These are phyloP conservation scores for Caerostris extrusa DNA, from an alignment of 1,140 invertebrate genomes.

Conservation along the genomic window DNA sequence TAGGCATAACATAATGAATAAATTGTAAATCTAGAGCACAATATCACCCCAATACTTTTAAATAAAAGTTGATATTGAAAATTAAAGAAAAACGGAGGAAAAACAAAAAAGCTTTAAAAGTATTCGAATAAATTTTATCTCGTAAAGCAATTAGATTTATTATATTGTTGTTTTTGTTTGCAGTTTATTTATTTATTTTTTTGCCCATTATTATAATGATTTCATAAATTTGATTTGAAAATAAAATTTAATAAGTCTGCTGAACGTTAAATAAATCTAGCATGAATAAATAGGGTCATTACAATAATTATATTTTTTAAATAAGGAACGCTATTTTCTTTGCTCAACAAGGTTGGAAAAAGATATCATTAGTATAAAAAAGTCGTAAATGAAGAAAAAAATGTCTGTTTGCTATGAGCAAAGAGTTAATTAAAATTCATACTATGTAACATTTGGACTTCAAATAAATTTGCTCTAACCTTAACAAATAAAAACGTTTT, in stretches of 20 bases:
- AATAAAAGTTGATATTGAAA: too few species aligned
- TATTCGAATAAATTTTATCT: too few species aligned
- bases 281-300: background rate
- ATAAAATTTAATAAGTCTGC: background rate
- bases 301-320: conserved; percentile 14
- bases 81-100: too few species aligned
- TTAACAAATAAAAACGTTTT: background rate
- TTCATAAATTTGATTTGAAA: background rate
- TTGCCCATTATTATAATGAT: too few species aligned
- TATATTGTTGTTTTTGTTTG: too few species aligned
- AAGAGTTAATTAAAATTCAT: conserved; percentile 3
- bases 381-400: background rate
- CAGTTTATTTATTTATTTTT: too few species aligned
- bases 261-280: background rate
- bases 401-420: background rate
- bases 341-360: background rate
- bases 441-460: background rate
- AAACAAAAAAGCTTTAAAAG: too few species aligned
- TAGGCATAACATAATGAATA: too few species aligned
- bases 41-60: too few species aligned
- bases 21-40: too few species aligned
- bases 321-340: background rate
- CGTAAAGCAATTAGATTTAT: too few species aligned
- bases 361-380: conserved; percentile 18
- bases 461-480: background rate